Evolutionary conservation across 1,140 invertebrate genomes (phyloP), one percentile per base, ranked within the genome.

Genomic region (Heliconius melpomene): DNA sequence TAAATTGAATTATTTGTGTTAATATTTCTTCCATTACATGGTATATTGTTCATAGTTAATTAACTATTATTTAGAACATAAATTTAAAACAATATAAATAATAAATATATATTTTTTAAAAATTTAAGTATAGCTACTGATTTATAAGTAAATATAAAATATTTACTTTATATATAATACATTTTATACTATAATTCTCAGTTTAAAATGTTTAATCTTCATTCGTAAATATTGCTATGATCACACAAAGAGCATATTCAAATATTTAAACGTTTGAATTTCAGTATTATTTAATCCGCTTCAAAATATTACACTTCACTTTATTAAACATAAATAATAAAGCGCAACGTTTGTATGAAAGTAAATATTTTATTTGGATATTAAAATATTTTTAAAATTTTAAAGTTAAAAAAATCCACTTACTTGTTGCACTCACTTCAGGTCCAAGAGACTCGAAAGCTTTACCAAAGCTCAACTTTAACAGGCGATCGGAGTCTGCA

Each of bases 351-450:
- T 46, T 46, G 16, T 46, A 46, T 46, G 5, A 46, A 46, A 46
- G 13, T 46, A 46, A n/a, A 60, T 23, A 60, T n/a, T 23, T 60
- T 60, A 11, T 60, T 60, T 60, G 1, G 7, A 66, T 77, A 72
- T 72, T 18, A 32, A 72, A 13, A 52, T 52, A 52, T n/a, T 72
- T 38, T 72, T 72, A 3, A 2, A 13, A n/a, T 72, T 72, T 66
- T 66, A 13, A 66, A 66, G 20, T 57, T 11, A 66, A 66, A 29
- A 66, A 29, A 66, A 26, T 18, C 60, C 79, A 92, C 92, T 94
- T 91, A 94, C 92, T 94, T 90, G 92, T 94, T 76, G 92, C 92
- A 84, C 92, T 94, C 7, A 94, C 92, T 94, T 94, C 92, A 16
- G 92, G 92, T 20, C 92, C 92, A 5, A 94, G 87, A 18, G 92